Evolutionary conservation across 2,888 invertebrate genomes (phyloP), one percentile per base, ranked within the genome.

Genomic region (Mythimna pallens): DNA sequence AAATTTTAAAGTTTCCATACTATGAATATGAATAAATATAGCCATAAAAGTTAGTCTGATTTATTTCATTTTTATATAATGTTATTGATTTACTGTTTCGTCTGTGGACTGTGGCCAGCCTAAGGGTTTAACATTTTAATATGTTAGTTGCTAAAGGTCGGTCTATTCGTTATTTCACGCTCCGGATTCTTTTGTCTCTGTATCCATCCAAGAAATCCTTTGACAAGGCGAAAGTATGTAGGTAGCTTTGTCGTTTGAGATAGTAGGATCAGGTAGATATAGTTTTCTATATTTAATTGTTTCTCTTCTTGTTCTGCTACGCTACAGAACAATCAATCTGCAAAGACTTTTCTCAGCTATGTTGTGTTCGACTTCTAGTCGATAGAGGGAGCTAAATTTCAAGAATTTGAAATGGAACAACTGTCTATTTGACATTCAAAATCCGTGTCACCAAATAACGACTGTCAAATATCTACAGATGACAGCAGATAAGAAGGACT

Each of bases 121-220:
- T 59, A 70, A 58, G 22, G 52, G 43, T 22, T 64, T 64, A 52
- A 54, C 20, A 55, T 43, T 73, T 72, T 25, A 30, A 64, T 79
- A 65, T 65, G 12, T 55, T 62, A 65, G 17, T 55, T 52, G 12
- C 50, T 43, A 65, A 65, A 75, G 50, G 52, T 57, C 65, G 10
- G 12, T 5, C 34, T 55, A 12, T 50, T 62, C 9, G 14, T 50
- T 58, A 20, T 63, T 71, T 58, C 8, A 72, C 36, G 52, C 25
- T 47, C 25, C 6, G 34, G 57, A 76, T 54, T 57, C 22, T 54
- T 25, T 47, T 40, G 20, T 54, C 8, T 30, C 47, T 47, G 14
- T 7, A 61, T 61, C 14, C 54, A 52, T n/a, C 50, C n/a, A 62
- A 75, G 7, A 75, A 22, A 65, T 57, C 43, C 12, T 74, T 65